These are phyloP conservation scores for Phaethon lepturus DNA, from an alignment of 2,113 vertebrate genomes.

Conservation along the genomic window DNA sequence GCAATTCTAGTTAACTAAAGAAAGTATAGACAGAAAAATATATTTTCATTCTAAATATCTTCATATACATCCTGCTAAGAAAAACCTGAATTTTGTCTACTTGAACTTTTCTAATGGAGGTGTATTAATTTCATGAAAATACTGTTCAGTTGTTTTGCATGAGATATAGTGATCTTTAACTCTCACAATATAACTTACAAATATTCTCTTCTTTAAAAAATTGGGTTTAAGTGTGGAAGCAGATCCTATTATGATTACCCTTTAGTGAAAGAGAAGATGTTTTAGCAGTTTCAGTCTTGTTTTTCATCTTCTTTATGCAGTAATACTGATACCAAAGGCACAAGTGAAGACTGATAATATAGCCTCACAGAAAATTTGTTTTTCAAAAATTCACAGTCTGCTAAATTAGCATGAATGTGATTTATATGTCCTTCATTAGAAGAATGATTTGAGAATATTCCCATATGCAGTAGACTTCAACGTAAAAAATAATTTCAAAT, in stretches of 20 bases:
- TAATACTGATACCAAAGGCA: constrained; percentile 18
- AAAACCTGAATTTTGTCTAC: background rate
- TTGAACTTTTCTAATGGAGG: background rate
- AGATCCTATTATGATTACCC: background rate
- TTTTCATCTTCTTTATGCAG: constrained; percentile 33
- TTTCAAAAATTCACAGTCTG: constrained; percentile 5
- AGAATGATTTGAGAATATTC: constrained; percentile 29
- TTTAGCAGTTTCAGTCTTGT: background rate
- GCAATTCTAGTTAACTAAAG: background rate
- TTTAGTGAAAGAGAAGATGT: background rate
- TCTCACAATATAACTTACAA: background rate
- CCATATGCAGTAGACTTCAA: background rate
- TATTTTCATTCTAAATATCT: background rate
- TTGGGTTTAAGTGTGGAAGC: background rate
- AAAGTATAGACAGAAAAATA: background rate
- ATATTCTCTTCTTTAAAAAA: background rate
- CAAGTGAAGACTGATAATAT: constrained; percentile 39
- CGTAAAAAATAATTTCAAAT: constrained; percentile 35
- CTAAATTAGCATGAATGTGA: background rate
- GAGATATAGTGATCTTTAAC: background rate
- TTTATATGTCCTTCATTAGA: constrained; percentile 47
- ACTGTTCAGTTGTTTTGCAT: background rate
- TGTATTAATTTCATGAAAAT: background rate
- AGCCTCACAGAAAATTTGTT: constrained; percentile 49
- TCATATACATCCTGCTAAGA: background rate